Evolutionary conservation across 2,797 vertebrate genomes (phyloP).

Genomic region (Xenops minutus): DNA sequence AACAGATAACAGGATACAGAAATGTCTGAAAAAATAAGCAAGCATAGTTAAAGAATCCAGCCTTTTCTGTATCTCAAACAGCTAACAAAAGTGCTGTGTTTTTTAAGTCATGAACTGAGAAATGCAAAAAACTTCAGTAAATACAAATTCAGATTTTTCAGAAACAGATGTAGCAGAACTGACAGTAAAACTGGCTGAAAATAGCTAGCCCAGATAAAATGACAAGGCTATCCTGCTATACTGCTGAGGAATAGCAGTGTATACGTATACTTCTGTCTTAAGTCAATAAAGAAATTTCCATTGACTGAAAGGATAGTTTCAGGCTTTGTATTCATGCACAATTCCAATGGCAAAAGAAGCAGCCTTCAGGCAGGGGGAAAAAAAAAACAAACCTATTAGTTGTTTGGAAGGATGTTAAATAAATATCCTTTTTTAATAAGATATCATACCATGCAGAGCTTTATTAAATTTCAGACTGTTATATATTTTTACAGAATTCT

Average conservation of each 20-base stretch:
- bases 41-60: not conserved
- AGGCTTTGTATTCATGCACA: not conserved
- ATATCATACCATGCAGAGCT: not conserved
- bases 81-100: not conserved
- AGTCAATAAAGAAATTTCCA: not conserved
- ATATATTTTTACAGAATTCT: not conserved
- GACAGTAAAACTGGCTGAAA: not conserved
- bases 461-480: not conserved
- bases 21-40: not conserved
- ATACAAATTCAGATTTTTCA: not conserved
- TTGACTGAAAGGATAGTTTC: not conserved
- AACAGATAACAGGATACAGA: not conserved
- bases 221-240: not conserved
- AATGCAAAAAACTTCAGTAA: not conserved
- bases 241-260: not conserved
- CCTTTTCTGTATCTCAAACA: not conserved
- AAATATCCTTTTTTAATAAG: conserved; percentile 12
- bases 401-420: not conserved
- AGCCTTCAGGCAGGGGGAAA: not conserved
- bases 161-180: not conserved
- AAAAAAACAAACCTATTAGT: not conserved
- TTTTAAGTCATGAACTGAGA: not conserved
- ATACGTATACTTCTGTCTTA: not conserved
- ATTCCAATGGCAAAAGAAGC: not conserved
- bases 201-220: not conserved